A percentile compares a stretch with the other conserved stretches of the same genome.
Conservation (phyloP, 1,140 invertebrate genomes). For the Drosophila persimilis region DNA sequence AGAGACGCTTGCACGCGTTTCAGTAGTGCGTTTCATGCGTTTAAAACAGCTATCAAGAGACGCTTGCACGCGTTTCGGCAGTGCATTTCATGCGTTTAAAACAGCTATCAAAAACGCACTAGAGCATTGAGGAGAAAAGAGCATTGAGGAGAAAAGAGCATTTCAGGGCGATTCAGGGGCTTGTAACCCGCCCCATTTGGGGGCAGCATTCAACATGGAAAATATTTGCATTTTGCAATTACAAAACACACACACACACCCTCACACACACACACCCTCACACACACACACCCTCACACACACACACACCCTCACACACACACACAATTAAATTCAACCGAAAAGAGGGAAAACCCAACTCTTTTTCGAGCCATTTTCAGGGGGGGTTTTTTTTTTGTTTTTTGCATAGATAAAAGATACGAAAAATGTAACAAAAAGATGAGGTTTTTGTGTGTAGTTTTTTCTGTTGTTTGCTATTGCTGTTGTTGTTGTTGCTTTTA, state of each 20-base stretch:
- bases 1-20: too few species aligned
- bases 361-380: background rate
- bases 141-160: slow-evolving; percentile 19
- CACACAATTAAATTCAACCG: slow-evolving; percentile 47
- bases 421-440: slow-evolving; percentile 25
- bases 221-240: slow-evolving; percentile 53
- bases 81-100: background rate
- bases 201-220: slow-evolving; percentile 20
- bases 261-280: slow-evolving; percentile 53
- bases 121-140: slow-evolving; percentile 57
- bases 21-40: slow-evolving; percentile 1
- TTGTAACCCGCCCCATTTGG: too few species aligned
- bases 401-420: slow-evolving; percentile 73
- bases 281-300: slow-evolving; percentile 57
- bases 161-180: slow-evolving; percentile 1
- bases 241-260: slow-evolving; percentile 57
- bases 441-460: background rate
- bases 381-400: background rate
- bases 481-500: slow-evolving; percentile 1
- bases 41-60: slow-evolving; percentile 26
- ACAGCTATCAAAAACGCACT: slow-evolving; percentile 56
- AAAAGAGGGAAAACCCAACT: slow-evolving; percentile 6
- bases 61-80: too few species aligned
- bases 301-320: slow-evolving; percentile 52
- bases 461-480: slow-evolving; percentile 1